Evolutionary conservation across 1,140 invertebrate species (phyloP).

Genomic region (Rhopalosiphum maidis): DNA sequence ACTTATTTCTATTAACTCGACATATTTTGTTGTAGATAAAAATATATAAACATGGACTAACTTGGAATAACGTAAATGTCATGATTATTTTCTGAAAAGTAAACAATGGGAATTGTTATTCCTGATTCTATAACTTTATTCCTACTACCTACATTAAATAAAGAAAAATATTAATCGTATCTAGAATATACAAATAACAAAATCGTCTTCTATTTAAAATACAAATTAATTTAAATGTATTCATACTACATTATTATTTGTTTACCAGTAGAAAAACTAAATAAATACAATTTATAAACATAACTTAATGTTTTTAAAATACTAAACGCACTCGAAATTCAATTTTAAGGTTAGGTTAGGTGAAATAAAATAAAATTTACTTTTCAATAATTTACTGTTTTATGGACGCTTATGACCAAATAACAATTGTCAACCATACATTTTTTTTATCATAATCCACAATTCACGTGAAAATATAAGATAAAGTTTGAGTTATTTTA

Average conservation of each 20-base stretch:
- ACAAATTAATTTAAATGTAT: not conserved
- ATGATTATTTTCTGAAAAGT: not conserved
- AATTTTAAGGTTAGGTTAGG: not conserved
- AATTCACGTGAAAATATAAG: not conserved
- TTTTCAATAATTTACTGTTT: not conserved
- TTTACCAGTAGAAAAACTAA: not conserved
- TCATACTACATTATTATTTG: not conserved
- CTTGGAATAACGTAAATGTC: not conserved
- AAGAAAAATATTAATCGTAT: not conserved
- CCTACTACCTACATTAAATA: not conserved
- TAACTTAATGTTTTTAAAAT: not conserved
- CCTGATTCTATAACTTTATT: not conserved
- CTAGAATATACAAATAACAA: not conserved
- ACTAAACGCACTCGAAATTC: not conserved
- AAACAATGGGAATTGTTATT: not conserved
- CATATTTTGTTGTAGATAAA: not conserved
- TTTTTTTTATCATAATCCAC: not conserved
- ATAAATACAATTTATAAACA: not conserved
- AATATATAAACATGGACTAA: conserved; percentile 11
- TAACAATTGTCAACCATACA: not conserved
- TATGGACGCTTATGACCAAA: not conserved
- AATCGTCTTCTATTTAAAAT: not conserved
- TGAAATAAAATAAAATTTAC: not conserved
- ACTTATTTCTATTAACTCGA: conserved; percentile 23
- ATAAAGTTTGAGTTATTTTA: not conserved